phyloP scores from a whole-genome alignment of 2,113 vertebrate genomes.

The rabbit (Oryctolagus cuniculus) region mOryCun1.1 NC_091436.1:2797001-2797500 shows the following conservation, averaged over 20 bases:
- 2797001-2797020: background rate
- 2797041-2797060: background rate
- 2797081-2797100: background rate
- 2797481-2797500: accelerated
- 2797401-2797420: accelerated
- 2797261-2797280: background rate
- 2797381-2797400: background rate
- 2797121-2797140: accelerated
- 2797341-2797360: background rate
- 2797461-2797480: background rate
- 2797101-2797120: background rate
- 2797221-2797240: background rate
- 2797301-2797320: background rate
- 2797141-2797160: accelerated
- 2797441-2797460: background rate
- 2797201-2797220: accelerated
- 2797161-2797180: accelerated
- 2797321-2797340: background rate
- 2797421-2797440: background rate
- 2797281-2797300: background rate
- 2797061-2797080: background rate
- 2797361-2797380: accelerated
- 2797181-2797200: accelerated
- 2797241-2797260: background rate
- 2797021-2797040: constrained; percentile 43